Base-by-base conservation (phyloP, 1,140 invertebrate genomes). In the Probaryconus sp. region DNA sequence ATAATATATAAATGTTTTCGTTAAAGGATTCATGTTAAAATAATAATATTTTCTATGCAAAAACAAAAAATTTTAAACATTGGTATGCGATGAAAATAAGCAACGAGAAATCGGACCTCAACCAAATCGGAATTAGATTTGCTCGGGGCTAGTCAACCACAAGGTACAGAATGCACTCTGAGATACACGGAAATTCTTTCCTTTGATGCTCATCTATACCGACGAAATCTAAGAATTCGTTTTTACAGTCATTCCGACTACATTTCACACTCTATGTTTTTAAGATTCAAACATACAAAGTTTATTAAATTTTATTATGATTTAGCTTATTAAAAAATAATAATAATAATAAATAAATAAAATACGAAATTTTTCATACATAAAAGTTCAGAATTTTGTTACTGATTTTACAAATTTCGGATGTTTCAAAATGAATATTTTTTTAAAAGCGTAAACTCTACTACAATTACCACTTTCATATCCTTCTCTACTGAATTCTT, bases 71-170 rank as follows among this genome's bases (percentile, higher is more conserved):
- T 3, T 5, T 11, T 11, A n/a, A 14, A 20, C 5, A 45, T 67
- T 43, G 17, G 48, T 35, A 26, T 69, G 61, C 51, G 58, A 61
- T 51, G 6, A 33, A 50, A 28, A 64, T 18, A 58, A 42, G 26
- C 5, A 7, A 47, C 28, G 43, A 31, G 43, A 31, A 47, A 47
- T 47, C 28, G 14, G 28, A 50, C 45, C 16, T 4, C n/a, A 11
- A 33, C 17, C n/a, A 16, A 35, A 50, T 33, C 17, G 17, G 16
- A 50, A 50, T 50, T 50, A 33, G 45, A 33, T 50, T 50, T 33
- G 30, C 45, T 50, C 30, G 78, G 55, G 71, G 30, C 45, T 50
- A 50, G 10, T 9, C 30, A 50, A 50, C 9, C 30, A 35, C 30
- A 17, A 50, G 7, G 45, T 33, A 31, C 30, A 31, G 30, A 50